A percentile compares a stretch with the other conserved stretches of the same genome.
Conservation (phyloP, 2,113 vertebrate species). For the Xenopus borealis region DNA sequence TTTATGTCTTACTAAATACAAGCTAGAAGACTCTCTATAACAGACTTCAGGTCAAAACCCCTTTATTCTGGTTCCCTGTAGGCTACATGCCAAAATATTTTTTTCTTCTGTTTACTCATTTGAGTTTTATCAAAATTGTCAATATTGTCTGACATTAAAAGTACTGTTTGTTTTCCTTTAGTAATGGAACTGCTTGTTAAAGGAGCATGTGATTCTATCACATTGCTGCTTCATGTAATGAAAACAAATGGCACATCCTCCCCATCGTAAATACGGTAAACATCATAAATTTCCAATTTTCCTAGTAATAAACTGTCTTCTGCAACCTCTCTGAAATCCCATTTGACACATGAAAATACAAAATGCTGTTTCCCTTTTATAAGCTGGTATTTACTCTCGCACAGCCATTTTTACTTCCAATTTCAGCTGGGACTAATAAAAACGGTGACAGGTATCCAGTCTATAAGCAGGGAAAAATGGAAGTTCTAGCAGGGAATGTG, state of each 20-base stretch:
- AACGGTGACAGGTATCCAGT: constrained; percentile 25
- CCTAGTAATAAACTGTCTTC: constrained; percentile 31
- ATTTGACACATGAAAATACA: constrained; percentile 43
- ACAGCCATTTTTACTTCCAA: constrained; percentile 18
- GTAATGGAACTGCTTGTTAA: constrained; percentile 34
- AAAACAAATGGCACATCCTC: constrained; percentile 13
- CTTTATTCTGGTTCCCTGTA: too few species aligned
- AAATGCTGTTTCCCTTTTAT: constrained; percentile 19
- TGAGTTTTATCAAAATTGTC: background rate
- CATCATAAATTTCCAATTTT: constrained; percentile 44
- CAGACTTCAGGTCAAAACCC: too few species aligned
- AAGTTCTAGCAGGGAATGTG: too few species aligned
- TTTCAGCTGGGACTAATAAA: constrained; percentile 21
- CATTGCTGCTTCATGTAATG: constrained; percentile 10
- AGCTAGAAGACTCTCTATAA: too few species aligned
- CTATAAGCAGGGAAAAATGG: background rate
- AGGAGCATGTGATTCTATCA: constrained; percentile 26
- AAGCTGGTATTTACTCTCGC: constrained; percentile 18
- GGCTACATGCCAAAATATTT: too few species aligned
- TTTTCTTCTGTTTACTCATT: background rate
- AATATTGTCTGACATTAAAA: background rate
- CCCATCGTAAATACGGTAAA: constrained; percentile 38
- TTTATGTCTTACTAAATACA: background rate
- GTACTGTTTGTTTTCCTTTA: background rate
- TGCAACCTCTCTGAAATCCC: constrained; percentile 34